Base-by-base conservation (phyloP, 1,140 invertebrate genomes). In the Drosophila busckii region DNA sequence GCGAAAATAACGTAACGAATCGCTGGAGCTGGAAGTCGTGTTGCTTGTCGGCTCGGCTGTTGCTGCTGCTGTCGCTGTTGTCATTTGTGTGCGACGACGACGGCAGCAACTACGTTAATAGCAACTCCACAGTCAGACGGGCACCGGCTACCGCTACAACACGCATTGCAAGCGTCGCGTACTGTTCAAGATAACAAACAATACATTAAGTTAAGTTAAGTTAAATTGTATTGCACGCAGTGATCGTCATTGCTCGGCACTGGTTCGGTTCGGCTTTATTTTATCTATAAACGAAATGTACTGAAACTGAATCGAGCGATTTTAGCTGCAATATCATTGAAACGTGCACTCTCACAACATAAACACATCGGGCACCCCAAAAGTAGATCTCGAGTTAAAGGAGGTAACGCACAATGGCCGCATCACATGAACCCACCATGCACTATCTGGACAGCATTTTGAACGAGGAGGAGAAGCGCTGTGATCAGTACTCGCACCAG, bases 391-490 rank as follows among this genome's bases (percentile, higher is more conserved):
- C 25, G 15, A 9, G 29, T 22, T 52, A 12, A 17, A 66, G 60
- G 61, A 85, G 66, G 44, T 78, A 69, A n/a, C n/a, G n/a, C 56
- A 64, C 75, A 20, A 83, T 85, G 82, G 58, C 83, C 12, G 70
- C 84, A 35, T 61, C 78, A 22, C 84, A 86, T 59, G 84, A 86
- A 32, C 78, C 84, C 12, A 69, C 70, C 9, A 85, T 86, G n/a
- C 63, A 78, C 38, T 86, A 86, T 40, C 41, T 86, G 68, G 84
- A 86, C 42, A 86, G 80, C 52, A 76, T 86, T 31, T 53, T 86
- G 32, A 86, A 82, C 9, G 84, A 86, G 56, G 84, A 86, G 58
- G 84, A 86, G 45, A 82, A 63, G 40, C 73, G 84, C n/a, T 86
- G 84, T 31, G 75, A 76, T 56, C 56, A 78, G 12, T 86, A 86